Evolutionary conservation across 2,797 vertebrate genomes (phyloP).

Genomic region (Gambelia wislizenii): DNA sequence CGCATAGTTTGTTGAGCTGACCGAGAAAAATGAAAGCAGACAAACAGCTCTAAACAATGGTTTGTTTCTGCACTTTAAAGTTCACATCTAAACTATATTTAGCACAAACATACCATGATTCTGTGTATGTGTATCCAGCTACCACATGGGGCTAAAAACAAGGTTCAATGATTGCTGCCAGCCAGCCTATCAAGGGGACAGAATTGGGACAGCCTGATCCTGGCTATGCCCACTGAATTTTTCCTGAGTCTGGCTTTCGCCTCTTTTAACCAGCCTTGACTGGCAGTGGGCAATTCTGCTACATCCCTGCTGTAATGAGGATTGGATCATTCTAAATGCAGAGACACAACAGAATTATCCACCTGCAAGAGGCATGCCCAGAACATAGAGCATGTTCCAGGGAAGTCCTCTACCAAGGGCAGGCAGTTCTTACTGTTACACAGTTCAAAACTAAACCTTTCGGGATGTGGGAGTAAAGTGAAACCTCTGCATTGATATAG

Average conservation of each 20-base stretch:
- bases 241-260: neutral
- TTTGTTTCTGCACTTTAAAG: neutral
- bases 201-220: neutral
- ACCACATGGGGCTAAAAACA: neutral
- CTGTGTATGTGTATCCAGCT: neutral
- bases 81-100: neutral
- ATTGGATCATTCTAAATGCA: neutral
- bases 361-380: too few relatives aligned
- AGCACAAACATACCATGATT: neutral
- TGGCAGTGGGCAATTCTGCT: neutral
- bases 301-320: neutral
- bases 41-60: neutral
- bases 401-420: neutral
- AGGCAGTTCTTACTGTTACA: neutral
- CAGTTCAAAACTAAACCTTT: neutral
- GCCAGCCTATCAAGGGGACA: neutral
- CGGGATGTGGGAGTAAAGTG: neutral
- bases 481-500: neutral
- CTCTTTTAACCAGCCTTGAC: neutral
- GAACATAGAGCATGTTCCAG: neutral
- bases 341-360: neutral
- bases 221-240: too few relatives aligned
- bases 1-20: neutral
- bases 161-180: neutral
- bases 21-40: neutral